A percentile compares a stretch with the other conserved stretches of the same genome.
Conservation (phyloP, 2,888 invertebrate genomes). For the Hetaerina titia region DNA sequence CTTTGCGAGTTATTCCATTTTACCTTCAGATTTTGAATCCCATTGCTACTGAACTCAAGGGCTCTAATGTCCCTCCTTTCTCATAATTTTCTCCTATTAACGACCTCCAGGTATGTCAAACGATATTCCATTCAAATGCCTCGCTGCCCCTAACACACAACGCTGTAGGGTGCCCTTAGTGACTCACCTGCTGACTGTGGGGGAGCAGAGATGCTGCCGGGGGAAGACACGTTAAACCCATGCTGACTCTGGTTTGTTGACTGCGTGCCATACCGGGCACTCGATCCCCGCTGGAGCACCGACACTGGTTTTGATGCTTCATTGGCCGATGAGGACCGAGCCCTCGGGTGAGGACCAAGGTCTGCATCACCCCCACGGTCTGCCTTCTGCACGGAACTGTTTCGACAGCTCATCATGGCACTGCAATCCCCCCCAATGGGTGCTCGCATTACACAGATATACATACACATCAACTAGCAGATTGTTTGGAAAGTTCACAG, state of each 20-base stretch:
- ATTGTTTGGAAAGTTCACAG: too few species aligned
- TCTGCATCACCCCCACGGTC: slow-evolving; percentile 79
- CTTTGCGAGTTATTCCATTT: too few species aligned
- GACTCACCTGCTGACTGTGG: slow-evolving; percentile 47
- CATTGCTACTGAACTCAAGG: too few species aligned
- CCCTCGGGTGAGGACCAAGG: slow-evolving; percentile 82
- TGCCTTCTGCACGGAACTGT: slow-evolving; percentile 54
- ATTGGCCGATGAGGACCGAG: slow-evolving; percentile 85
- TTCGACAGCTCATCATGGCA: slow-evolving; percentile 79
- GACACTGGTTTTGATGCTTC: slow-evolving; percentile 85
- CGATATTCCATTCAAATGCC: too few species aligned
- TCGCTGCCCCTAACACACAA: too few species aligned
- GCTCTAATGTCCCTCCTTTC: too few species aligned
- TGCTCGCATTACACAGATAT: too few species aligned
- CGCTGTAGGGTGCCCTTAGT: too few species aligned
- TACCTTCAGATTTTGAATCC: too few species aligned
- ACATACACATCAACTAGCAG: too few species aligned
- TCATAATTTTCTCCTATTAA: too few species aligned
- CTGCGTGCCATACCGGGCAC: background rate
- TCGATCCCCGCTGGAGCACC: slow-evolving; percentile 79
- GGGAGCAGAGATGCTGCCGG: slow-evolving; percentile 50
- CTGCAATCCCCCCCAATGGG: slow-evolving; percentile 78
- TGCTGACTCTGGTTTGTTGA: slow-evolving; percentile 1
- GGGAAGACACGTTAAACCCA: background rate
- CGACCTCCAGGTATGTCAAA: too few species aligned